phyloP scores from a whole-genome alignment of 1,140 invertebrate species.

The Tetramorium parvispinum region DNA sequence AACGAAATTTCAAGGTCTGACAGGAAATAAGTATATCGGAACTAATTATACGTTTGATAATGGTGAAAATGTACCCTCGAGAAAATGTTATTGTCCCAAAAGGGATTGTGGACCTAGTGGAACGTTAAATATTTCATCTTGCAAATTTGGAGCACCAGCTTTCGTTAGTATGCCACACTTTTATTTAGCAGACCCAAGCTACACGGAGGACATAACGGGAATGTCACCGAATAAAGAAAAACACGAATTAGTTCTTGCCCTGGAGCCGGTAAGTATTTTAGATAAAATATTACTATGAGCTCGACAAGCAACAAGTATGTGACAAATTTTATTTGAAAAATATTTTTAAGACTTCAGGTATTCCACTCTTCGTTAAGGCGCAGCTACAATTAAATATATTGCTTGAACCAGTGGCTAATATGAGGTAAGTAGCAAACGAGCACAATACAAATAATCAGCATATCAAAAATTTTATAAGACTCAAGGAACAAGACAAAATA shows the following conservation, averaged over 20 bases:
- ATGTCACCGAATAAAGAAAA: conserved; percentile 89
- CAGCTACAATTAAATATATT: conserved; percentile 91
- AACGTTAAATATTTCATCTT: conserved; percentile 89
- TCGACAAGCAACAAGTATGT: background rate
- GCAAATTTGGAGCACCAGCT: conserved; percentile 91
- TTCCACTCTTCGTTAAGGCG: conserved; percentile 89
- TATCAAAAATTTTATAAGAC: background rate
- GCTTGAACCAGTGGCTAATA: conserved; percentile 86
- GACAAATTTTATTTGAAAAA: background rate
- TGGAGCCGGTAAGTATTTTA: conserved; percentile 89
- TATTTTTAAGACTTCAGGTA: conserved; percentile 86
- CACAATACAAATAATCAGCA: background rate
- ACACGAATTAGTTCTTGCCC: conserved; percentile 89
- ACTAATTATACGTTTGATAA: conserved; percentile 89
- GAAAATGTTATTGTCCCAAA: conserved; percentile 86
- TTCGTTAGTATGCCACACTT: conserved; percentile 96
- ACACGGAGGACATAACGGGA: conserved; percentile 88
- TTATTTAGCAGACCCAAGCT: conserved; percentile 90
- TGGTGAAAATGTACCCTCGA: conserved; percentile 88
- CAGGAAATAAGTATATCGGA: conserved; percentile 88
- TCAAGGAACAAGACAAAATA: background rate
- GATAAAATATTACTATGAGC: conserved; percentile 32
- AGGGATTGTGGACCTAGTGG: conserved; percentile 85
- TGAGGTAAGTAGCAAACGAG: conserved; percentile 85
- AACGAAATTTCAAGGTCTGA: conserved; percentile 84